Base-by-base conservation (phyloP, 2,797 vertebrate genomes). In the Danio albolineatus region DNA sequence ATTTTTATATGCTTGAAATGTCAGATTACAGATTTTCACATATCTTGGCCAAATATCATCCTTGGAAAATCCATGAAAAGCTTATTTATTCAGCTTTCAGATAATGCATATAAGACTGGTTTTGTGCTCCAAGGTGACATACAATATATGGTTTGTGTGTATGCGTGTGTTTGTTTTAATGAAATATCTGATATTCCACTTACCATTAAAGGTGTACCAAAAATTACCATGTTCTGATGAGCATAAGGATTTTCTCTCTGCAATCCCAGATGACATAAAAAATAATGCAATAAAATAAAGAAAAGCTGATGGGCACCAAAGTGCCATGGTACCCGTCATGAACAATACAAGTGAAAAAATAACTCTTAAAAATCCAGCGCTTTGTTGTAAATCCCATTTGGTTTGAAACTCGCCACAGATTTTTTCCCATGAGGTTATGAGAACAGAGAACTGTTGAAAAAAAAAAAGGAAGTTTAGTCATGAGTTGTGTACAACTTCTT, bases 141-240 rank as follows among this genome's bases (percentile, higher is more conserved):
- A 13, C n/a, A n/a, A n/a, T n/a, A n/a, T 21, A n/a, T n/a, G n/a
- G n/a, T n/a, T n/a, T n/a, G n/a, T n/a, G n/a, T n/a, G n/a, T n/a
- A n/a, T n/a, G n/a, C n/a, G n/a, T n/a, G n/a, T n/a, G 28, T 28
- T 28, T 28, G 28, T 57, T 57, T 4, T 28, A 3, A 28, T 28
- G 28, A 57, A 43, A 13, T 28, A 53, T 62, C 16, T 73, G 6
- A 7, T 48, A 38, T 59, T 4, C 7, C 41, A 77, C 81, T 72
- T 65, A 85, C 78, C 79, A 16, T 66, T 54, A 43, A 28, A 78
- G 6, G 73, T 66, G 57, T 76, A 85, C 81, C 79, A 79, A 2
- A 60, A 2, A 28, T 53, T 39, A 6, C 57, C 2, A 5, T 9
- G 5, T 57, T 77, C 67, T 16, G 78, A 80, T 28, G 73, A 80